Evolutionary conservation across 1,140 invertebrate species (phyloP).

Genomic region (Aphelenchoides avenae): DNA sequence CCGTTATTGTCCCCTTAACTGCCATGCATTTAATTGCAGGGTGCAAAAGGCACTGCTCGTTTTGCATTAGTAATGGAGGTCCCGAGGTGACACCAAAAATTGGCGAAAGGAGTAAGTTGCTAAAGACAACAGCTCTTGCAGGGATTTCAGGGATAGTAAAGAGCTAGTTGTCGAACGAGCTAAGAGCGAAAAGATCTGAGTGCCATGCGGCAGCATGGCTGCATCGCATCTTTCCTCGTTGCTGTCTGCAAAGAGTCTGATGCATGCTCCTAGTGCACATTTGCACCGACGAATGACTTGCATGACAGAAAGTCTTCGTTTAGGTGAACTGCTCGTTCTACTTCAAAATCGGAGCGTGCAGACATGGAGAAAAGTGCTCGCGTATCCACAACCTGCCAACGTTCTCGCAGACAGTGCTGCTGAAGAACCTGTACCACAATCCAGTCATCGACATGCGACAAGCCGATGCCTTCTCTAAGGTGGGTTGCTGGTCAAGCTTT

Average conservation of each 20-base stretch:
- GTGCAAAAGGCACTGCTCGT: not conserved
- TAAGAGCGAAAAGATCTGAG: slow-evolving; percentile 1
- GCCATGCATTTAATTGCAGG: not conserved
- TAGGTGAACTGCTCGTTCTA: slow-evolving; percentile 99
- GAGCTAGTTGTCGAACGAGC: not conserved
- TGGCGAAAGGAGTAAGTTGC: not conserved
- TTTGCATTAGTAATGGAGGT: not conserved
- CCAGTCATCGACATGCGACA: slow-evolving; percentile 43
- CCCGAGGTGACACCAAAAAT: not conserved
- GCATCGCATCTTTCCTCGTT: slow-evolving; percentile 31
- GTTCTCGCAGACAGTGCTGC: slow-evolving; percentile 71
- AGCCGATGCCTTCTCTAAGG: slow-evolving; percentile 41
- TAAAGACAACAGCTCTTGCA: not conserved
- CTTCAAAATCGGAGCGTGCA: slow-evolving; percentile 97
- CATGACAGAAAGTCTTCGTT: slow-evolving; percentile 61
- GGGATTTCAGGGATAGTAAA: not conserved
- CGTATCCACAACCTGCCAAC: slow-evolving; percentile 97
- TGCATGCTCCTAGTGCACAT: not conserved
- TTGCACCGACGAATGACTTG: not conserved
- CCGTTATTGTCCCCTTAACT: slow-evolving; percentile 3
- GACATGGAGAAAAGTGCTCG: slow-evolving; percentile 94
- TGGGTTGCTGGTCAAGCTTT: too few relatives aligned
- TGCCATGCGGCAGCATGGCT: not conserved
- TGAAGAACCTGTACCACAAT: slow-evolving; percentile 50
- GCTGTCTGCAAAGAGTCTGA: not conserved